Base-by-base conservation (phyloP, 2,113 vertebrate genomes). In the Rhabdomys dilectus region DNA sequence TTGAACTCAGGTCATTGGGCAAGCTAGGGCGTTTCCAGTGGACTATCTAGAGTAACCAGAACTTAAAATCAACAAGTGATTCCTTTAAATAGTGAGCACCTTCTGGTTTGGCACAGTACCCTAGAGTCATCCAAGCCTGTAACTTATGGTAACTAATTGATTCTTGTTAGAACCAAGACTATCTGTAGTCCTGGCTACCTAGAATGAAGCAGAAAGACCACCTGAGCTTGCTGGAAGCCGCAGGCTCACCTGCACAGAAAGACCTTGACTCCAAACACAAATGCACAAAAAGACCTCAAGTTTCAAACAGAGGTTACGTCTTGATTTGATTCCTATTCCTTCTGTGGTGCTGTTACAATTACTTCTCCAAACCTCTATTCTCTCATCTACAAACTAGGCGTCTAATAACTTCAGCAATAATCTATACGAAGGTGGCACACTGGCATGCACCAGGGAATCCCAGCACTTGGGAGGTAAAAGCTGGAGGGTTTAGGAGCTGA, bases 341-440 rank as follows among this genome's bases (percentile, higher is more conserved):
- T 95, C 56, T 73, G 16, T 64, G 31, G 84, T 24, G 60, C 0
- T 48, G 16, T 19, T 51, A 48, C 86, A 88, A n/a, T 72, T 62
- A 78, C 39, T 93, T 86, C 48, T 39, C n/a, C 53, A 86, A 93
- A 64, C 26, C 34, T 93, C 39, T 60, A 84, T 80, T 88, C 60
- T 95, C 34, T 90, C 39, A 88, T 5, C 73, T 34, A 73, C 36
- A 91, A 86, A 95, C 86, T 15, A 12, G 4, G 7, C 60, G 48
- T 62, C 53, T 93, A 86, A 73, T 34, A 94, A 88, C 56, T 91
- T 24, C n/a, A 92, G 66, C 48, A 88, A 42, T 42, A 96, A 91
- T 45, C 84, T 92, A 82, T 16, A 53, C 5, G 56, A 53, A 34
- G 56, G 39, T 22, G 53, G 48, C 15, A 36, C 11, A 5, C 12